phyloP scores from a whole-genome alignment of 2,113 vertebrate genomes.

The Etia nguti region DNA sequence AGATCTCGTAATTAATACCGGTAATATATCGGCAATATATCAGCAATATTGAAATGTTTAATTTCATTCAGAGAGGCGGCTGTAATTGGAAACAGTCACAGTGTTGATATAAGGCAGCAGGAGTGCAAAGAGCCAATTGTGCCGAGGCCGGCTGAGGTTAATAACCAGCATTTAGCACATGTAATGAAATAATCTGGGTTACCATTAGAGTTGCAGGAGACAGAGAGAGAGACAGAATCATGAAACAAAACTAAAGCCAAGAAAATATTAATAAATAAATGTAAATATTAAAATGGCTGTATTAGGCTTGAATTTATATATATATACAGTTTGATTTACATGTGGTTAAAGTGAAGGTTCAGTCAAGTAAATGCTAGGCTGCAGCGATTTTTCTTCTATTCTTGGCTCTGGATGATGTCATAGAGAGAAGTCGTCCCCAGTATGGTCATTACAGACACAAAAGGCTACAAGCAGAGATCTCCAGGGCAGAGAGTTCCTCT shows the following conservation, averaged over 20 bases:
- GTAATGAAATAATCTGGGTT: constrained; percentile 45
- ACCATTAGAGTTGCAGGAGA: background rate
- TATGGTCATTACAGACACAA: no score
- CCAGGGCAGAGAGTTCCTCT: no score
- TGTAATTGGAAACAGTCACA: constrained; percentile 61
- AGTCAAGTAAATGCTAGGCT: no score
- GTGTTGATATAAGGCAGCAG: constrained; percentile 46
- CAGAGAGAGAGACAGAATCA: background rate
- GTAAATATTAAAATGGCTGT: background rate
- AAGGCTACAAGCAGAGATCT: no score
- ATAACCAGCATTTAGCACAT: constrained; percentile 11
- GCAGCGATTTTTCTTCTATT: no score
- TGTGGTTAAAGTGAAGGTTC: no score
- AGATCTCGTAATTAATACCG: constrained; percentile 43
- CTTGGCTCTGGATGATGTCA: no score
- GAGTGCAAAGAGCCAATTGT: constrained; percentile 35
- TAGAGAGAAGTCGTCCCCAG: no score
- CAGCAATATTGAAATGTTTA: constrained; percentile 50
- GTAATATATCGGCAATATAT: constrained; percentile 59
- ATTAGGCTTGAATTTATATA: background rate
- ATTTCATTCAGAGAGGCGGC: constrained; percentile 36
- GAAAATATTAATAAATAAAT: background rate
- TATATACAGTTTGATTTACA: no score
- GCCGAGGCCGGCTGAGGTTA: constrained; percentile 23
- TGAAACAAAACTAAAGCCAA: background rate